These are phyloP conservation scores for Drosophila santomea DNA, from an alignment of 1,140 invertebrate genomes.

Conservation along the genomic window DNA sequence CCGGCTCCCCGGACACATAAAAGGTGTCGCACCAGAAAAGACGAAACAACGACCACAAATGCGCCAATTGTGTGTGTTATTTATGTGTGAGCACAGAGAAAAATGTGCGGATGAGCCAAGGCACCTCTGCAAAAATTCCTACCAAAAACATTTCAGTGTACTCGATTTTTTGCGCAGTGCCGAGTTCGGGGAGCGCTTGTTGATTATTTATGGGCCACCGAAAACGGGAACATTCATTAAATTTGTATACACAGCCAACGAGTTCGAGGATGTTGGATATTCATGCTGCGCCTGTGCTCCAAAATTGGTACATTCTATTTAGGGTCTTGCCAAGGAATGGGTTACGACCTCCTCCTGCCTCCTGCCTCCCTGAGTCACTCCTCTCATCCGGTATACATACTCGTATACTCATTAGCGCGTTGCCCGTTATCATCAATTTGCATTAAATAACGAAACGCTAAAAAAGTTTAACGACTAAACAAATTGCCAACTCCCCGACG, in stretches of 20 bases:
- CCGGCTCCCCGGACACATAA: conserved; percentile 14
- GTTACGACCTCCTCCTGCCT: conserved; percentile 1
- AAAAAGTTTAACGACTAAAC: conserved; percentile 56
- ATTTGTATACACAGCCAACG: conserved; percentile 35
- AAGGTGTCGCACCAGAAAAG: conserved; percentile 32
- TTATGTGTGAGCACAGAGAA: conserved; percentile 9
- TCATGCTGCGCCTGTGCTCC: conserved; percentile 6
- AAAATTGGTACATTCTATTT: conserved; percentile 44
- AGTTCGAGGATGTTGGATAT: conserved; percentile 10
- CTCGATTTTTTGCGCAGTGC: background rate
- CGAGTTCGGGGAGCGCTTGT: conserved; percentile 12
- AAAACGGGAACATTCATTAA: conserved; percentile 43
- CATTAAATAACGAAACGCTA: conserved; percentile 51
- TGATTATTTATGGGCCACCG: conserved; percentile 42
- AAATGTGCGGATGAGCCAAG: background rate
- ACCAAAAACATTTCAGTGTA: background rate
- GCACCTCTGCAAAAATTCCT: too few relatives aligned
- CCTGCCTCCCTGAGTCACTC: background rate
- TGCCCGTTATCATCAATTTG: conserved; percentile 58
- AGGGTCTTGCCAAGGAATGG: conserved; percentile 14
- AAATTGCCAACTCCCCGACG: conserved; percentile 49
- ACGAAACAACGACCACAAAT: conserved; percentile 32
- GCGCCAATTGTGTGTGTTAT: conserved; percentile 37
- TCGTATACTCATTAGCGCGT: conserved; percentile 43
- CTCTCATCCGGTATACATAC: conserved; percentile 7